Base-by-base conservation (phyloP, 2,888 invertebrate genomes). In the Stenotaenia linearis region DNA sequence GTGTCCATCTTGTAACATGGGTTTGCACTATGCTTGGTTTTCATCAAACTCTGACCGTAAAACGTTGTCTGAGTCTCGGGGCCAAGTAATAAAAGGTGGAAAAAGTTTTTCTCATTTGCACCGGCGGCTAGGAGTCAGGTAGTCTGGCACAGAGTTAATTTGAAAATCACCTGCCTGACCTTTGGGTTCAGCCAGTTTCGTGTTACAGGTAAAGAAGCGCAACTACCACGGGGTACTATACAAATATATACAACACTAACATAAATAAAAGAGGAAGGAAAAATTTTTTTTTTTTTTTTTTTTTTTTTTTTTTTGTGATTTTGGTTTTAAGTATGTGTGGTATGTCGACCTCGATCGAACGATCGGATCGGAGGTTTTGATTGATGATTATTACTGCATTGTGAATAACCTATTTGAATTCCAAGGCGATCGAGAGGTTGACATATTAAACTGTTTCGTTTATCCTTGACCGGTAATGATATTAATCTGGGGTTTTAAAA, bases 1-100 rank as follows among this genome's bases (percentile, higher is more conserved):
- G 61, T 25, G 61, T 61, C 61, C 61, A 61, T 61, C 25, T 61
- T 61, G 61, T 61, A 61, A 61, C 61, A 61, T 25, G 61, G 28
- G 61, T 61, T 61, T 61, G 61, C 61, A 61, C 61, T 61, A 61
- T 61, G 61, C 61, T 61, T 61, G 61, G 61, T 61, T 61, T 61
- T 28, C 28, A 61, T 61, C 61, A 61, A 61, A 61, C 25, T 61
- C 15, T 23, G 25, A 15, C 21, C 25, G 6, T 9, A 18, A 45
- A 45, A n/a, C 9, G 32, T 45, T 45, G 45, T 56, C 21, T 23
- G 23, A 40, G 7, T 3, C 61, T 61, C 28, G 61, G 12, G 61
- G 61, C 25, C 9, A 25, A 25, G 61, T 61, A 61, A 61, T 61
- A 61, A 61, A 61, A 61, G 61, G 21, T 56, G 7, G 61, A 61